Base-by-base conservation (phyloP, 2,797 vertebrate genomes). In the Rhincodon typus region DNA sequence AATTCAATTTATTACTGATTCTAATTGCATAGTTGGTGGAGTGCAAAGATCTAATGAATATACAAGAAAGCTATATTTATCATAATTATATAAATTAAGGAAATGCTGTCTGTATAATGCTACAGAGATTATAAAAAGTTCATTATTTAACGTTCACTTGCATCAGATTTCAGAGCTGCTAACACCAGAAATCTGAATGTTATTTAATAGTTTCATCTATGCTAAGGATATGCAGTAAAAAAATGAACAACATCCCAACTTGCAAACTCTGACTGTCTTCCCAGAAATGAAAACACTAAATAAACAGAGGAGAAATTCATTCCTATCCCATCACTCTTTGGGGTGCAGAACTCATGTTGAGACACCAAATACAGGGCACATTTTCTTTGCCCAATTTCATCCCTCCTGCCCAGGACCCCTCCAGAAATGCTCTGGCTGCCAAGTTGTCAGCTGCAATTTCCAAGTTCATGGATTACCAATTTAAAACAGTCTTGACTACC, bases 1-100 rank as follows among this genome's bases (percentile, higher is more conserved):
- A 50, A 95, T 95, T 95, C 46, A 77, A 72, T 77, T 30, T 77
- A 53, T 77, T 95, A 53, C 12, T 95, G 42, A 95, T 95, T 95
- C n/a, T 93, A 93, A 93, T 93, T 69, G 90, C 66, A 93, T 57
- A 95, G 72, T 95, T 95, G 34, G 67, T 77, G 17, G 69, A 77
- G 15, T 53, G 10, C 53, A 53, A 95, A 53, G 38, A 74, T 95
- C 19, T n/a, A 77, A 94, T 94, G 67, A 72, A 74, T 30, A 27
- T 72, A 70, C 42, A 72, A 30, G 46, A 50, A 53, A 57, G 69
- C 46, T 94, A 42, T 53, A 53, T 50, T 95, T 74, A 19, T 93
- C 19, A 69, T 77, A 95, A 95, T 95, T 57, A 77, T 66, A 91
- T 30, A 42, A 74, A 72, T 94, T 94, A 94, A 94, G 67, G 42